A percentile compares a stretch with the other conserved stretches of the same genome.
phyloP scores from a whole-genome alignment of 2,888 invertebrate species.

The Pristionchus japonicus region DNA sequence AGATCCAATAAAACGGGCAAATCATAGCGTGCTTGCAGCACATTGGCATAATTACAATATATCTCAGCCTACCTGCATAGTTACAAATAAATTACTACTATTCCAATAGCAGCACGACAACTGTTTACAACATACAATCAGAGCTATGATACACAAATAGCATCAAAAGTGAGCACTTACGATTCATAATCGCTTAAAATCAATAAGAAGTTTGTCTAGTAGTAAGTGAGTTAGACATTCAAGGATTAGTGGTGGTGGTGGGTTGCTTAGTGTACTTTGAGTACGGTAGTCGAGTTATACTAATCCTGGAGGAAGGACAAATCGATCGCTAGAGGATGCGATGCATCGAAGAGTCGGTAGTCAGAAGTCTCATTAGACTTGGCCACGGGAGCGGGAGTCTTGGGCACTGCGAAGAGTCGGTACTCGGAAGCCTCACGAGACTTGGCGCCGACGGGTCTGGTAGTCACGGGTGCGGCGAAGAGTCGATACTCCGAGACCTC shows the following conservation, averaged over 20 bases:
- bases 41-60: conserved; percentile 26
- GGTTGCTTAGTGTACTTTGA: not conserved
- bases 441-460: no score
- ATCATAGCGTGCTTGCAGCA: conserved; percentile 24
- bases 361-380: no score
- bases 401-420: no score
- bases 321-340: conserved; percentile 35
- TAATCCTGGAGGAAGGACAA: conserved; percentile 40
- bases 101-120: not conserved
- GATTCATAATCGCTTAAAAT: conserved; percentile 17
- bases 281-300: conserved; percentile 11
- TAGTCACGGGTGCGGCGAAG: no score
- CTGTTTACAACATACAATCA: conserved; percentile 44
- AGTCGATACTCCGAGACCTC: conserved; percentile 17
- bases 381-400: no score
- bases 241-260: not conserved
- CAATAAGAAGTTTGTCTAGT: not conserved
- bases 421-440: no score
- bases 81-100: conserved; percentile 25
- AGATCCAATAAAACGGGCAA: conserved; percentile 28
- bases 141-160: conserved; percentile 29
- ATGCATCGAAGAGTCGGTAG: conserved; percentile 12
- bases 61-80: conserved; percentile 21
- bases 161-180: not conserved
- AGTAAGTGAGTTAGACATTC: not conserved